Evolutionary conservation across 2,113 vertebrate genomes (phyloP).

Genomic region (Dinomys branickii): DNA sequence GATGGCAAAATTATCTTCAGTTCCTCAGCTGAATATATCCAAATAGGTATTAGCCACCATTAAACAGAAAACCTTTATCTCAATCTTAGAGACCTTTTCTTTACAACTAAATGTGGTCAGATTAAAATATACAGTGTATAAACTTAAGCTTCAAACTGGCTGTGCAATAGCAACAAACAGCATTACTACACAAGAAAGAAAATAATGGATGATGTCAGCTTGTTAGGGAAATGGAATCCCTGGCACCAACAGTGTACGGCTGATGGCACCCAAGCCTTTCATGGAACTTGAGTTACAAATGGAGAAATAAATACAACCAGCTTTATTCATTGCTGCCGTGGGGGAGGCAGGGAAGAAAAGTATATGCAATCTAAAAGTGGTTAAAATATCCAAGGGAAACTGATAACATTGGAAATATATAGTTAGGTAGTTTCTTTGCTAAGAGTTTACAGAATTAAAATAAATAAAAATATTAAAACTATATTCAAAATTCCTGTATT

Average conservation of each 20-base stretch:
- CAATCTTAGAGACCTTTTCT: background rate
- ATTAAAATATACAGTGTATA: constrained; percentile 58
- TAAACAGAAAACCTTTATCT: constrained; percentile 65
- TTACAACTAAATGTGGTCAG: constrained; percentile 16
- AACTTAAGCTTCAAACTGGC: constrained; percentile 51
- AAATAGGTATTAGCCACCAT: constrained; percentile 65
- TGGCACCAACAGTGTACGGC: background rate
- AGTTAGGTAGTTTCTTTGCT: background rate
- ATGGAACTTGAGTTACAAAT: constrained; percentile 45
- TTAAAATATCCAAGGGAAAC: background rate
- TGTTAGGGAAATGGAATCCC: constrained; percentile 51
- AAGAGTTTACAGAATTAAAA: constrained; percentile 25
- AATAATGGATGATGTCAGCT: constrained; percentile 47
- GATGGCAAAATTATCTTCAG: constrained; percentile 65
- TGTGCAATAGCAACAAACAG: constrained; percentile 52
- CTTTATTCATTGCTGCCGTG: constrained; percentile 3
- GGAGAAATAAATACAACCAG: constrained; percentile 48
- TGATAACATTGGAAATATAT: background rate
- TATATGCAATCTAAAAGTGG: constrained; percentile 6
- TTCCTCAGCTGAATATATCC: constrained; percentile 56
- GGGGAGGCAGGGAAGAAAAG: background rate
- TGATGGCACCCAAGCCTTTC: background rate
- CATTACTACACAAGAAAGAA: constrained; percentile 29
- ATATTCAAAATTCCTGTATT: background rate
- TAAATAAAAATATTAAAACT: constrained; percentile 9